Conservation (phyloP, 1,140 invertebrate genomes). For the Acromyrmex charruanus region DNA sequence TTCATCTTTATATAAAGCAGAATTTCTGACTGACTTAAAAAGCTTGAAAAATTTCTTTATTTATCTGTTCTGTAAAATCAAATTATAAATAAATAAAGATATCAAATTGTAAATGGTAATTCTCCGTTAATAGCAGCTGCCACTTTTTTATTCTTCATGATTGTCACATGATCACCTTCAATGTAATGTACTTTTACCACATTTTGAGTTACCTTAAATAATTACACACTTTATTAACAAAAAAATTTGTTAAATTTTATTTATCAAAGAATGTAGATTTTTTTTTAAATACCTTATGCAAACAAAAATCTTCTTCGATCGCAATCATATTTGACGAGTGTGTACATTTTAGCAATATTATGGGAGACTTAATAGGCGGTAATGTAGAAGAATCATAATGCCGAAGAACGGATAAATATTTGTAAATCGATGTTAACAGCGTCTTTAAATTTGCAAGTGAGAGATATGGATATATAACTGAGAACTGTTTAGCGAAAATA, state of each 20-base stretch:
- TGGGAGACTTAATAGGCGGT: conserved; percentile 86
- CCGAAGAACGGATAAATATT: conserved; percentile 86
- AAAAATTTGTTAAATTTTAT: neutral
- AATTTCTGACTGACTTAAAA: too few relatives aligned
- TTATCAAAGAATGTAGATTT: neutral
- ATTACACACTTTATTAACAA: neutral
- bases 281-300: conserved; percentile 80
- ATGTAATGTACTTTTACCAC: neutral
- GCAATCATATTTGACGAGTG: conserved; percentile 83
- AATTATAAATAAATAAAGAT: too few relatives aligned
- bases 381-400: conserved; percentile 82
- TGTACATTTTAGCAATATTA: conserved; percentile 89
- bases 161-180: neutral
- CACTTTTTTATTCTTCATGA: neutral
- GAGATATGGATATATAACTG: conserved; percentile 40
- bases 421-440: conserved; percentile 86
- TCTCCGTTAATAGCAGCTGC: too few relatives aligned
- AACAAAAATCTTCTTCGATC: conserved; percentile 89
- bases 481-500: conserved; percentile 67
- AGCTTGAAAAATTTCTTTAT: too few relatives aligned
- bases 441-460: conserved; percentile 82
- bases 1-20: too few relatives aligned
- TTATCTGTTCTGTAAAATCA: too few relatives aligned
- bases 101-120: too few relatives aligned
- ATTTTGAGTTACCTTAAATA: conserved; percentile 22